Conservation (phyloP, 1,140 invertebrate genomes). For the Drosophila athabasca region DNA sequence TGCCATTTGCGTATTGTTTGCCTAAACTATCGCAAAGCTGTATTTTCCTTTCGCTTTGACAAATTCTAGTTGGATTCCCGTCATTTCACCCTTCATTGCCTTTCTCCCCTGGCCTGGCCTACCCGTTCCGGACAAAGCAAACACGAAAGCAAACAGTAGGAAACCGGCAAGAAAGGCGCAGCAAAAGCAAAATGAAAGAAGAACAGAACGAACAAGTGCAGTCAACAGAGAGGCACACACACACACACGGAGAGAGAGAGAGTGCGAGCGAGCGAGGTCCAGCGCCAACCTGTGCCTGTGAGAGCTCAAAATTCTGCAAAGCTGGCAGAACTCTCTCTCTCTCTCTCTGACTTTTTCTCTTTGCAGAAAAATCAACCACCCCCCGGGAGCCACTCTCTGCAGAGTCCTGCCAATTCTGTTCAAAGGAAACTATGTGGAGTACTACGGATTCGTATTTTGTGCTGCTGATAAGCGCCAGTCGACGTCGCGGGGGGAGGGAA, state of each 20-base stretch:
- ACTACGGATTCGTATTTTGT: constrained; percentile 68
- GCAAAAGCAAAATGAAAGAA: constrained; percentile 55
- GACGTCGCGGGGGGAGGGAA: constrained; percentile 13
- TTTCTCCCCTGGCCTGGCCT: not conserved
- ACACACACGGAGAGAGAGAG: constrained; percentile 6
- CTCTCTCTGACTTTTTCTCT: constrained; percentile 6
- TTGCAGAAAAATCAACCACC: constrained; percentile 52
- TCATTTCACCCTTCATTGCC: constrained; percentile 13
- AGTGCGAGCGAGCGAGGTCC: too few relatives aligned
- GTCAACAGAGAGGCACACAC: constrained; percentile 45
- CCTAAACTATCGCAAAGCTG: constrained; percentile 7
- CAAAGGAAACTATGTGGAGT: constrained; percentile 59
- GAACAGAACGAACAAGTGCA: constrained; percentile 64
- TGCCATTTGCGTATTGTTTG: not conserved
- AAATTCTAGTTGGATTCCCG: constrained; percentile 18
- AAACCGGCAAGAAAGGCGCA: constrained; percentile 73
- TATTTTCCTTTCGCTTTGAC: not conserved
- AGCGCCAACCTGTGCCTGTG: not conserved
- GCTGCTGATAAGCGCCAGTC: constrained; percentile 66
- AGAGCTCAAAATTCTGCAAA: constrained; percentile 56
- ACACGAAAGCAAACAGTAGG: constrained; percentile 67
- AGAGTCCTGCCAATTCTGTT: constrained; percentile 69
- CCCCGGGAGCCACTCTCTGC: constrained; percentile 54
- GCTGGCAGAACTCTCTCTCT: constrained; percentile 16
- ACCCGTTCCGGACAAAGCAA: constrained; percentile 52